phyloP scores from a whole-genome alignment of 2,888 invertebrate genomes.

The Thalpophila matura region DNA sequence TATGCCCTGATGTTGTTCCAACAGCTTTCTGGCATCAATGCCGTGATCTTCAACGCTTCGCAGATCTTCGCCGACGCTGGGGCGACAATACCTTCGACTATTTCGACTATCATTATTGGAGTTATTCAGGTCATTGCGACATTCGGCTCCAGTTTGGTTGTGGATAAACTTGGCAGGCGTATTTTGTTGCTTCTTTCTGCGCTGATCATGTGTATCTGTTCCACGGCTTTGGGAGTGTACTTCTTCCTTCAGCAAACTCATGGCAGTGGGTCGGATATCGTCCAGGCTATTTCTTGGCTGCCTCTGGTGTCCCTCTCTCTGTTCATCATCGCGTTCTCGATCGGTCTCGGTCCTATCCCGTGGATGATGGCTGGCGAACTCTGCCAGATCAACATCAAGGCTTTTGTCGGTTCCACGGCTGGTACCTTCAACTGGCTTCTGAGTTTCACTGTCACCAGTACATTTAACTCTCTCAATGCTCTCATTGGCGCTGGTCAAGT shows the following conservation, averaged over 20 bases:
- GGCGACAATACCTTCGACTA: constrained; percentile 89
- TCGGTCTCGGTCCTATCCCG: constrained; percentile 97
- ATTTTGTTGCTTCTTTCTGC: constrained; percentile 94
- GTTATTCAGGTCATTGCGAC: constrained; percentile 95
- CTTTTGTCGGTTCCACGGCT: constrained; percentile 94
- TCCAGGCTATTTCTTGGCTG: constrained; percentile 92
- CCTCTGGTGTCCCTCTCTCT: constrained; percentile 94
- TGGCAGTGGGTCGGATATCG: constrained; percentile 74
- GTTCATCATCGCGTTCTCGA: constrained; percentile 95
- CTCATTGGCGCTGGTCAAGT: constrained; percentile 92
- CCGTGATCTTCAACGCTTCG: constrained; percentile 95
- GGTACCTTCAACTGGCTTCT: constrained; percentile 96
- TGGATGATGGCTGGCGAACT: constrained; percentile 96
- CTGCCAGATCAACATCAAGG: constrained; percentile 95
- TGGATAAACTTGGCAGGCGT: constrained; percentile 95
- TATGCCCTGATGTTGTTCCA: constrained; percentile 97
- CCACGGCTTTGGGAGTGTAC: constrained; percentile 93
- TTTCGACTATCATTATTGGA: constrained; percentile 95
- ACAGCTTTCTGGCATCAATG: constrained; percentile 96
- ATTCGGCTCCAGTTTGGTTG: constrained; percentile 93
- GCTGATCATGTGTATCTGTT: constrained; percentile 93
- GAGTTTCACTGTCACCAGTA: constrained; percentile 95
- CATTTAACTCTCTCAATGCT: constrained; percentile 91
- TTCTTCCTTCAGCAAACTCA: constrained; percentile 89
- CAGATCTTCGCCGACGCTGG: constrained; percentile 94